A percentile compares a stretch with the other conserved stretches of the same genome.
Conservation (phyloP, 2,113 vertebrate species). For the Atractosteus spatula region DNA sequence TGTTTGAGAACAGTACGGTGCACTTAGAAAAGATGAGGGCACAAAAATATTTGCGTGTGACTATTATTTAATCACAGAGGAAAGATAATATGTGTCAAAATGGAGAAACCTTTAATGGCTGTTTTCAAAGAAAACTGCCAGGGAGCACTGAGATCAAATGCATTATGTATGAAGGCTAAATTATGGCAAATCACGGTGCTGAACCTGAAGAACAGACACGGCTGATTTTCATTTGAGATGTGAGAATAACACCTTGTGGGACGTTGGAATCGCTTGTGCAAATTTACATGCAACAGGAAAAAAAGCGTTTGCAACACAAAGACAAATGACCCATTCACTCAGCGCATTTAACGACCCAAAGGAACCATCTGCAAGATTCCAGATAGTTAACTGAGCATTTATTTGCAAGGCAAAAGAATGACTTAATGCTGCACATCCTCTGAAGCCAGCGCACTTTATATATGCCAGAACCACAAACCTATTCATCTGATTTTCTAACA, state of each 20-base stretch:
- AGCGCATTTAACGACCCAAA: too few relatives aligned
- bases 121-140: conserved; percentile 39
- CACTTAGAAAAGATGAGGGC: neutral
- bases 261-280: conserved; percentile 4
- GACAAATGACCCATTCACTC: too few relatives aligned
- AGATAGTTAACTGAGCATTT: too few relatives aligned
- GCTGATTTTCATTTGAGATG: conserved; percentile 30
- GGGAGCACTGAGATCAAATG: conserved; percentile 42
- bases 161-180: conserved; percentile 62
- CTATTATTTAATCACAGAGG: conserved; percentile 26
- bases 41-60: neutral
- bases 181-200: conserved; percentile 21
- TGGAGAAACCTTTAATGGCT: conserved; percentile 45
- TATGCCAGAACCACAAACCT: too few relatives aligned
- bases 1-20: neutral
- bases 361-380: too few relatives aligned
- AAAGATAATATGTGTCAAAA: conserved; percentile 42
- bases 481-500: too few relatives aligned
- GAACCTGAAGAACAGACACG: conserved; percentile 10
- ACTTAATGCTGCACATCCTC: too few relatives aligned
- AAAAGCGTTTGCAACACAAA: too few relatives aligned
- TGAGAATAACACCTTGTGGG: conserved; percentile 2
- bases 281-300: too few relatives aligned
- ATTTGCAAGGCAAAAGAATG: too few relatives aligned
- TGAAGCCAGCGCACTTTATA: too few relatives aligned